A percentile compares a stretch with the other conserved stretches of the same genome.
phyloP scores from a whole-genome alignment of 2,797 vertebrate genomes.

The Amniataba percoides region DNA sequence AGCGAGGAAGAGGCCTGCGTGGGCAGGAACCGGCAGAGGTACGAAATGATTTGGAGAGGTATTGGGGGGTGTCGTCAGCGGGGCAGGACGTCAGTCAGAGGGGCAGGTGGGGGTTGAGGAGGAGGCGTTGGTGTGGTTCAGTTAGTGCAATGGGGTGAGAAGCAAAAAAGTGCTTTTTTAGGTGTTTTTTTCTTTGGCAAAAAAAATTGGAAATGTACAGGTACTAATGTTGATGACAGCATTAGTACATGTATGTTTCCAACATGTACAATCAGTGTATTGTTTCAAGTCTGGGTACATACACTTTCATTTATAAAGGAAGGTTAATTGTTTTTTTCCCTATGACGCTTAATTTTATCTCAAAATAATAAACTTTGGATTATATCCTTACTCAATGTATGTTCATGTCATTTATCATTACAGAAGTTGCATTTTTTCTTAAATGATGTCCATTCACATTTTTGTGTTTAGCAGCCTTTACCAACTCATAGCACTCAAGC shows the following conservation, averaged over 20 bases:
- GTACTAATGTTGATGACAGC: neutral
- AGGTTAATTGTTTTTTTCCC: neutral
- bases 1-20: slow-evolving; percentile 69
- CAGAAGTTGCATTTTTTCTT: neutral
- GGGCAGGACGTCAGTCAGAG: slow-evolving; percentile 19
- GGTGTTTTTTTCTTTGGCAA: neutral
- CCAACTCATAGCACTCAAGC: neutral
- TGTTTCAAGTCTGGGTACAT: neutral
- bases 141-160: neutral
- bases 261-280: no score
- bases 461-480: neutral
- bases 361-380: neutral
- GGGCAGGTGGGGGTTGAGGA: slow-evolving; percentile 37
- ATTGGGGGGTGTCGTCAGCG: slow-evolving; percentile 8
- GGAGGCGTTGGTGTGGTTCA: neutral
- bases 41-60: slow-evolving; percentile 63
- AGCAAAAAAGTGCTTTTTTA: neutral
- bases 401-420: neutral
- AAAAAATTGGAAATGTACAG: neutral
- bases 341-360: neutral
- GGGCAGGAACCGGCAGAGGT: slow-evolving; percentile 74
- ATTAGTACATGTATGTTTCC: no score
- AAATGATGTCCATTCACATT: neutral
- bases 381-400: no score
- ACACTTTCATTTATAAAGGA: neutral